These are phyloP conservation scores for Nannoperca obscura DNA, from an alignment of 2,797 vertebrate genomes.

Conservation along the genomic window DNA sequence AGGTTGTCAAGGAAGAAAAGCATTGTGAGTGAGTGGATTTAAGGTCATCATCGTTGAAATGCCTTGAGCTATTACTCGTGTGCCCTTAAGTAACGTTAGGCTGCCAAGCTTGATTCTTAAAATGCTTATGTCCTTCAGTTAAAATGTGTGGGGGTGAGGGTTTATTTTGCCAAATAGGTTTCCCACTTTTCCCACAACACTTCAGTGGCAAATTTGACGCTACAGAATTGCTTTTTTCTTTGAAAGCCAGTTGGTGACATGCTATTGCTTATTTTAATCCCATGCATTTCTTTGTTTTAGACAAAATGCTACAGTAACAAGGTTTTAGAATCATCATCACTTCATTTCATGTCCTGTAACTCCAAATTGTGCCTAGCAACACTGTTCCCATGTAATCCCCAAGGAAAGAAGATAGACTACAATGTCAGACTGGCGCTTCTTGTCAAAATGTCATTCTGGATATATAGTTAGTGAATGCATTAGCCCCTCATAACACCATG, in stretches of 20 bases:
- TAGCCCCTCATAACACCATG: slow-evolving; percentile 25
- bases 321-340: slow-evolving; percentile 55
- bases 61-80: slow-evolving; percentile 17
- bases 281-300: slow-evolving; percentile 44
- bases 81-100: slow-evolving; percentile 25
- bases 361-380: slow-evolving; percentile 59
- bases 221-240: background rate
- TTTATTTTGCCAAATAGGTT: slow-evolving; percentile 22
- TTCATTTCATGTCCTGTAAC: slow-evolving; percentile 61
- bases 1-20: slow-evolving; percentile 14
- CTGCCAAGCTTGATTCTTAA: slow-evolving; percentile 17
- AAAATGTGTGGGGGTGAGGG: background rate
- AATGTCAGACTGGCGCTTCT: slow-evolving; percentile 21
- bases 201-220: background rate
- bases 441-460: slow-evolving; percentile 34
- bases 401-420: background rate
- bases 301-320: slow-evolving; percentile 38
- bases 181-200: background rate
- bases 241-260: slow-evolving; percentile 20
- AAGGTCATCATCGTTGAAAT: slow-evolving; percentile 41
- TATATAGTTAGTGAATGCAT: slow-evolving; percentile 24
- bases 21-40: slow-evolving; percentile 37
- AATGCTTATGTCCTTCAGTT: slow-evolving; percentile 30
- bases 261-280: slow-evolving; percentile 26
- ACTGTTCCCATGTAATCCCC: slow-evolving; percentile 39